Evolutionary conservation across 2,797 vertebrate genomes (phyloP).

Genomic region (Pseudomugil tenellus): DNA sequence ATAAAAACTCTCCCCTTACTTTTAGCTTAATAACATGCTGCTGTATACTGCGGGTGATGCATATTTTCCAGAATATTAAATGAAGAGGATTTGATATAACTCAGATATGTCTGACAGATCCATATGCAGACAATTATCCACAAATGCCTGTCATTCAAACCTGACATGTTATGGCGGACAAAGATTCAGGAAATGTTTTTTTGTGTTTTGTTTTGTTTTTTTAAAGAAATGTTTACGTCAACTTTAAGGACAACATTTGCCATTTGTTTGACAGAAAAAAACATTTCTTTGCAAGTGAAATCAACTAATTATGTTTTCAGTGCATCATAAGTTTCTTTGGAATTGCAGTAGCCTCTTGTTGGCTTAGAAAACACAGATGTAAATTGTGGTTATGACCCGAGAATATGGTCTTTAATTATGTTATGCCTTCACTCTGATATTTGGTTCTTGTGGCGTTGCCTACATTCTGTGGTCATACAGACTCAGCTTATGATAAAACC

Average conservation of each 20-base stretch:
- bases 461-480: constrained; percentile 56
- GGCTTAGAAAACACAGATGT: constrained; percentile 62
- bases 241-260: constrained; percentile 4
- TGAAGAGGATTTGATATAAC: constrained; percentile 47
- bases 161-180: constrained; percentile 36
- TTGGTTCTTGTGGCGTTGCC: constrained; percentile 63
- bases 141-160: constrained; percentile 34
- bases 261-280: constrained; percentile 9
- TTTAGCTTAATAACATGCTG: constrained; percentile 48
- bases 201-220: no score
- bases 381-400: constrained; percentile 60
- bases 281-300: constrained; percentile 1
- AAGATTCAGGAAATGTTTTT: constrained; percentile 31
- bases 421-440: constrained; percentile 63
- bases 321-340: constrained; percentile 36
- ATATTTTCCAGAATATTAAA: constrained; percentile 59
- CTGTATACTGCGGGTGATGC: constrained; percentile 22
- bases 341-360: constrained; percentile 46
- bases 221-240: background rate
- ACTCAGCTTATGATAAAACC: constrained; percentile 62
- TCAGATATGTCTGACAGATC: constrained; percentile 51
- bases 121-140: constrained; percentile 53
- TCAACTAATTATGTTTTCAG: constrained; percentile 33
- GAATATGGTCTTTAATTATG: constrained; percentile 67
- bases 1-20: constrained; percentile 46